Evolutionary conservation across 2,113 vertebrate genomes (phyloP).

Genomic region (Corythornis vintsioides): DNA sequence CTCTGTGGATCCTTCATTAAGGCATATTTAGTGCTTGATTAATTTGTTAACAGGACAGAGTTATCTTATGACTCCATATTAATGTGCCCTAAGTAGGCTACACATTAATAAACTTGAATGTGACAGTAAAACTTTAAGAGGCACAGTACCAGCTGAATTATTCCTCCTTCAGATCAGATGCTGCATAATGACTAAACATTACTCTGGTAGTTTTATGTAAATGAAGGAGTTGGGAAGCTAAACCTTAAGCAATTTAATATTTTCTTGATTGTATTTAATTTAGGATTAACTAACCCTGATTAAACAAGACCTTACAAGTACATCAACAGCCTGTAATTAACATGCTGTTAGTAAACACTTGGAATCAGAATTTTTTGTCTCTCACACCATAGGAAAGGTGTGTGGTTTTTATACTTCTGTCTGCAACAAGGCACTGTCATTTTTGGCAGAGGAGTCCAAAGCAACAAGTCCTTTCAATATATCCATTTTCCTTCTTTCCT

Average conservation of each 20-base stretch:
- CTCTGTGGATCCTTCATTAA: conserved; percentile 9
- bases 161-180: conserved; percentile 42
- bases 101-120: conserved; percentile 34
- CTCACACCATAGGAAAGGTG: neutral
- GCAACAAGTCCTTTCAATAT: neutral
- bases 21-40: conserved; percentile 36
- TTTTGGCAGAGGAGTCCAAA: neutral
- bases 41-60: conserved; percentile 29
- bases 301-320: conserved; percentile 37
- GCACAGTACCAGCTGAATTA: conserved; percentile 2
- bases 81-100: conserved; percentile 13
- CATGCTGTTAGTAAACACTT: conserved; percentile 14
- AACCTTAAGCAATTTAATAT: conserved; percentile 21
- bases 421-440: neutral
- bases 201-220: conserved; percentile 14
- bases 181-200: conserved; percentile 27
- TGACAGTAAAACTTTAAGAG: conserved; percentile 36
- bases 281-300: conserved; percentile 31
- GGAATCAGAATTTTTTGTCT: neutral
- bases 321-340: conserved; percentile 9
- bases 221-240: neutral
- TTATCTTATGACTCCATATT: conserved; percentile 1
- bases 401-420: neutral
- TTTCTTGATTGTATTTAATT: conserved; percentile 31
- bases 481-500: neutral